Evolutionary conservation across 2,797 vertebrate species (phyloP).

Genomic region (Argentina silus): DNA sequence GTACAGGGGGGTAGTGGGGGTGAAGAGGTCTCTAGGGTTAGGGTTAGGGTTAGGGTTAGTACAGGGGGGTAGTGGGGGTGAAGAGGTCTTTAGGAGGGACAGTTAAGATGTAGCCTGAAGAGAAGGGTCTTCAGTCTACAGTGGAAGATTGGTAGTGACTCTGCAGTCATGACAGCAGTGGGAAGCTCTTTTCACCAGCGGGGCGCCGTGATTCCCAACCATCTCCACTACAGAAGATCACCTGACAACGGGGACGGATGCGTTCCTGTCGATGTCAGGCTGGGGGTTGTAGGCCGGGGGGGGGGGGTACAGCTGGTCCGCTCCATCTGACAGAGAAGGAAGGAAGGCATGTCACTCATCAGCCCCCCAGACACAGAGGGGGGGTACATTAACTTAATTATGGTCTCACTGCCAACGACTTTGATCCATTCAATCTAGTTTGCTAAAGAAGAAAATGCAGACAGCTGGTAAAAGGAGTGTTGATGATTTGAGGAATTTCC

Average conservation of each 20-base stretch:
- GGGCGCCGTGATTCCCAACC: too few species aligned
- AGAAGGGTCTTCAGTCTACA: too few species aligned
- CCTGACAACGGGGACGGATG: slow-evolving; percentile 73
- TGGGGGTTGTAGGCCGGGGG: slow-evolving; percentile 69
- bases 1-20: too few species aligned
- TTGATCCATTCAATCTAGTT: neutral
- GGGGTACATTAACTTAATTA: neutral
- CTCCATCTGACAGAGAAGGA: slow-evolving; percentile 29
- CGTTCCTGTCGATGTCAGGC: slow-evolving; percentile 71
- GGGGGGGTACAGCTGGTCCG: slow-evolving; percentile 65
- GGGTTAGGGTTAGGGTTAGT: too few species aligned
- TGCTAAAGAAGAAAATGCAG: neutral
- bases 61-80: too few species aligned
- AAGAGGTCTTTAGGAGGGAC: too few species aligned
- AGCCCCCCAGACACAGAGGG: neutral
- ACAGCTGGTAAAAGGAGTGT: neutral
- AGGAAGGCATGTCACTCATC: neutral
- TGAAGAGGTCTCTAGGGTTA: too few species aligned
- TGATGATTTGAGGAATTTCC: neutral
- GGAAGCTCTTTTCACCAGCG: too few species aligned
- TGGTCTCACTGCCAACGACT: neutral
- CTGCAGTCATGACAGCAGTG: too few species aligned
- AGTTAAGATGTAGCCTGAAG: too few species aligned
- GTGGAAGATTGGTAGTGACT: too few species aligned
- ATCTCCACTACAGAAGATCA: slow-evolving; percentile 30